phyloP scores from a whole-genome alignment of 2,113 vertebrate species.

The Pedionomus torquatus region DNA sequence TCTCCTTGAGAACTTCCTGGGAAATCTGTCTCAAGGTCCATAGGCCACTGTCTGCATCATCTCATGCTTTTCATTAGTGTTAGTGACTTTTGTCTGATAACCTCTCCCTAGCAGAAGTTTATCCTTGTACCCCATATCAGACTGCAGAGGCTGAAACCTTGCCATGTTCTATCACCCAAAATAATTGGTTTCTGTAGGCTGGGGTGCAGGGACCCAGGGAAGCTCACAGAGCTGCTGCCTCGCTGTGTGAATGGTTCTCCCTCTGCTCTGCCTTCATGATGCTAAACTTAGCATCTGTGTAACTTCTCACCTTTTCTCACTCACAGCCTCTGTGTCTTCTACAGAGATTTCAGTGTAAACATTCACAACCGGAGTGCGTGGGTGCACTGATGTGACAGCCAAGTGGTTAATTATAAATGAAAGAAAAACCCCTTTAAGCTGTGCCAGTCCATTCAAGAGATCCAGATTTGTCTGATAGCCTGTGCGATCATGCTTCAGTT shows the following conservation, averaged over 20 bases:
- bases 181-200: not conserved
- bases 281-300: not conserved
- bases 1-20: not conserved
- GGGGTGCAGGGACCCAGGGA: not conserved
- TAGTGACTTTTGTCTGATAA: not conserved
- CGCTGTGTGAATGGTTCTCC: not conserved
- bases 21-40: not conserved
- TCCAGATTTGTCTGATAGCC: constrained; percentile 51
- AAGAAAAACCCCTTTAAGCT: constrained; percentile 39
- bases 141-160: no score
- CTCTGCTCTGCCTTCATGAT: not conserved
- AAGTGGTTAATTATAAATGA: constrained; percentile 67
- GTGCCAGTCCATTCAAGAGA: constrained; percentile 29
- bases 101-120: not conserved
- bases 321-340: not conserved
- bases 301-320: not conserved
- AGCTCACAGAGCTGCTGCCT: not conserved
- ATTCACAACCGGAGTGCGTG: not conserved
- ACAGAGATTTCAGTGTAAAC: not conserved
- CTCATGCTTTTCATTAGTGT: not conserved
- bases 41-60: accelerated
- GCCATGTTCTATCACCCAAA: accelerated
- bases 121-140: accelerated
- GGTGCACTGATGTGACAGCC: constrained; percentile 8
- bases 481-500: constrained; percentile 39